Evolutionary conservation across 2,113 vertebrate species (phyloP).

Genomic region (Callopanchax toddi): DNA sequence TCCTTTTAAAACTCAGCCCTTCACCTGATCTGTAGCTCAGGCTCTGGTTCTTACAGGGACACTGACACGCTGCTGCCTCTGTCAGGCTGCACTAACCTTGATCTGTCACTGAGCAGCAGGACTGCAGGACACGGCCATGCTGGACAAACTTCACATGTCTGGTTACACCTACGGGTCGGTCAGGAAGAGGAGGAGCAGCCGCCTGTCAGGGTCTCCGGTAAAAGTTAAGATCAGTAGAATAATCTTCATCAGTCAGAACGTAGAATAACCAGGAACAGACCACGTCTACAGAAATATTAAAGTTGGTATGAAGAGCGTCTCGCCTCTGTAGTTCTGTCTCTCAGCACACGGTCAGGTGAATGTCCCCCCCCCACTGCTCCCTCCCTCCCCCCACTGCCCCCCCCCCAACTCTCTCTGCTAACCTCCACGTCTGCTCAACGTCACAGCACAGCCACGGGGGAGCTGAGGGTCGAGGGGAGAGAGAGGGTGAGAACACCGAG

Average conservation of each 20-base stretch:
- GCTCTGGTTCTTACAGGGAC: not conserved
- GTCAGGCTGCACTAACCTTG: conserved; percentile 16
- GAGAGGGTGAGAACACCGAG: not conserved
- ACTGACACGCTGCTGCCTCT: no score
- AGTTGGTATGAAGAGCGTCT: not conserved
- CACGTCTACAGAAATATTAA: no score
- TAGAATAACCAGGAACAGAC: no score
- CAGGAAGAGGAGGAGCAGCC: not conserved
- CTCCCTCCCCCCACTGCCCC: no score
- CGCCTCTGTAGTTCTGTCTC: not conserved
- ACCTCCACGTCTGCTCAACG: conserved; percentile 50
- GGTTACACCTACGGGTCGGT: conserved; percentile 13
- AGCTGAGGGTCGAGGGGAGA: conserved; percentile 14
- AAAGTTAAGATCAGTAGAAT: conserved; percentile 26
- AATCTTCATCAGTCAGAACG: no score
- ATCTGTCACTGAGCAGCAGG: conserved; percentile 20
- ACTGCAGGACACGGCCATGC: not conserved
- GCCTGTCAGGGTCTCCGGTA: conserved; percentile 15
- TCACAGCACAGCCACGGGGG: conserved; percentile 53
- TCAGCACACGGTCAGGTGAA: conserved; percentile 23
- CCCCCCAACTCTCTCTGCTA: conserved; percentile 24
- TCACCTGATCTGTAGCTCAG: conserved; percentile 27
- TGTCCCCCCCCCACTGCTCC: no score
- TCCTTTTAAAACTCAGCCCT: conserved; percentile 21
- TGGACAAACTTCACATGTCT: conserved; percentile 31